Evolutionary conservation across 35 echinoderm and acorn worm genomes (phyloP), one percentile per base, ranked within the genome.

Genomic region (Chiridota heheva): DNA sequence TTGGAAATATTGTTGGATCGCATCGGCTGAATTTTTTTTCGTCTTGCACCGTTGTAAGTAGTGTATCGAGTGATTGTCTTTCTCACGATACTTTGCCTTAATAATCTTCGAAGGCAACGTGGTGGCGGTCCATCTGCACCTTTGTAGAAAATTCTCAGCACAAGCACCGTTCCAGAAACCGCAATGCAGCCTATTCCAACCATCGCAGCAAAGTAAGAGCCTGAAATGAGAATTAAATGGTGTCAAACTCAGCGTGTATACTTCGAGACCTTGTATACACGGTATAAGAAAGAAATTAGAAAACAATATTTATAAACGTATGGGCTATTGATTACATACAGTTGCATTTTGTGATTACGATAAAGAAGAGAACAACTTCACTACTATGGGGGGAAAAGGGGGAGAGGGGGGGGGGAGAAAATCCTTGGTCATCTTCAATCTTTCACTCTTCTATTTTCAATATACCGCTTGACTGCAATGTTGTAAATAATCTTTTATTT

Each of bases 141-240:
- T 37, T 78, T 78, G 75, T 60, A 61, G 75, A 61, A 78, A 17
- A 78, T 78, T 40, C 75, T 10, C 7, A 78, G 75, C 20, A 78
- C 58, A 16, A 78, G 22, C 7, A 78, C 75, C 2, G 75, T 78
- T 5, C 75, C 75, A 28, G 75, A 60, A 17, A 78, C 75, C 17
- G 75, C 75, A 4, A 78, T 42, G 36, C 75, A 78, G 40, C 75
- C 75, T 30, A 78, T 42, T 10, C 33, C 75, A 3, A 78, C 62
- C 75, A 78, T 78, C 32, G 34, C 42, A 4, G 75, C 75, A 35
- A 78, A 78, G 75, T 40, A 78, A 3, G 75, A 60, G n/a, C 75
- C 75, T 78, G 29, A 0, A 37, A 38, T 13, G 13, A 40, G 36
- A 15, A 65, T 13, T 20, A 30, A 20, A 29, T 24, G 12, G 18